These are phyloP conservation scores for Dryobota labecula DNA, from an alignment of 2,888 invertebrate genomes.

Conservation along the genomic window DNA sequence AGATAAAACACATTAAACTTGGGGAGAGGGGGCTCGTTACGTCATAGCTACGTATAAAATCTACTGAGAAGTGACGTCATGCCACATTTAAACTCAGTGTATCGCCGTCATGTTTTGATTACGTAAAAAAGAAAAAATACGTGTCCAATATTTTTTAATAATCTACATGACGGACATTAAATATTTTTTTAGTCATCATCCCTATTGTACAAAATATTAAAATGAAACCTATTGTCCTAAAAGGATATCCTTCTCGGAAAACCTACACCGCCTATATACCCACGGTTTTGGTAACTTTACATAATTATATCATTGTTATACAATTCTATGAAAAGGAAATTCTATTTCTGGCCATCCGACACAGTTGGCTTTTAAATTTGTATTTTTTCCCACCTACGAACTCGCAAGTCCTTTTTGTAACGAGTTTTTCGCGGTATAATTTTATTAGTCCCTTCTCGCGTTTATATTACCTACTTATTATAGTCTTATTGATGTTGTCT, in stretches of 20 bases:
- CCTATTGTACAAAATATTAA: background rate
- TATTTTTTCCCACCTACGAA: constrained; percentile 25
- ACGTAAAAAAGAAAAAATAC: no score
- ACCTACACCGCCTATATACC: background rate
- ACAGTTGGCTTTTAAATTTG: constrained; percentile 30
- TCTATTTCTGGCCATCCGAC: constrained; percentile 17
- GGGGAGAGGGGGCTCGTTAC: no score
- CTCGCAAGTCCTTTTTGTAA: constrained; percentile 15
- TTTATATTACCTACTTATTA: background rate
- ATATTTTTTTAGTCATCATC: no score
- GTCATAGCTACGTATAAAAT: no score
- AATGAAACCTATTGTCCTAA: background rate
- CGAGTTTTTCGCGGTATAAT: constrained; percentile 38
- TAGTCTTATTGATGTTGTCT: background rate
- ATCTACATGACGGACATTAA: no score
- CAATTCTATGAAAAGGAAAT: constrained; percentile 29
- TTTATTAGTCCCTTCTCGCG: constrained; percentile 9
- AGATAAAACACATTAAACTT: no score
- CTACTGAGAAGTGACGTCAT: no score
- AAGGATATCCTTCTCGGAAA: constrained; percentile 14
- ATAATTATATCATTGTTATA: constrained; percentile 38
- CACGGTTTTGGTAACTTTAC: constrained; percentile 15
- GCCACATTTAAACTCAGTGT: no score
- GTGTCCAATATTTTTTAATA: no score
- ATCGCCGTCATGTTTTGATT: no score